Evolutionary conservation across 1,140 invertebrate genomes (phyloP), one percentile per base, ranked within the genome.

Genomic region (Penaeus vannamei): DNA sequence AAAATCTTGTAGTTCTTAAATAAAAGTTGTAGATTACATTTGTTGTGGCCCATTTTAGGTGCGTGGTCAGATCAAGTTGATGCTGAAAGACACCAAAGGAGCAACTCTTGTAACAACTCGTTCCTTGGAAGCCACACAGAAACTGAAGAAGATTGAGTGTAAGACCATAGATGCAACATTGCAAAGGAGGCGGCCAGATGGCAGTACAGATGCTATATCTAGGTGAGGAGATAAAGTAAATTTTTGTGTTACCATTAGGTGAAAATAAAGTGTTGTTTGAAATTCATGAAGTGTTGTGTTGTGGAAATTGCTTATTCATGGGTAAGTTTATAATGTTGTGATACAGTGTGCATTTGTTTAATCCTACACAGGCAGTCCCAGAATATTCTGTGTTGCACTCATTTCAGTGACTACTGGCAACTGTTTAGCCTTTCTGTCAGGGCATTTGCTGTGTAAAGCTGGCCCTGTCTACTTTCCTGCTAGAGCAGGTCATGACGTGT

Each of bases 51-150:
- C 8, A 69, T 53, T 85, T 26, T 60, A 85, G 80, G 80, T 90
- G 36, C 66, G 85, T 62, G 90, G 87, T 23, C 90, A 91, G 42
- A 84, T 91, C 32, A 86, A 84, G 36, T 62, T 91, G 20, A 76
- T 72, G 29, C 81, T 91, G 53, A 62, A 46, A 20, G 84, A 72
- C 32, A 79, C 85, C 20, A n/a, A 36, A 26, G 82, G 87, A 26
- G 29, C 87, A 72, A 46, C 46, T 17, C 77, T 91, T 22, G 76
- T 62, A 26, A 29, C 82, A 20, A 26, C 72, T 23, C 82, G 87
- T 4, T 84, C 87, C 23, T 10, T 89, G 42, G 87, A 85, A 53
- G 82, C 72, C 26, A 89, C 81, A 77, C 81, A 84, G 60, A 84
- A 77, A 20, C 10, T 36, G 19, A 89, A 89, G 69, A 85, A 79